Percentiles rank a stretch among this genome's conserved stretches.
phyloP scores from a whole-genome alignment of 2,113 vertebrate species.

The Edolisoma coerulescens region DNA sequence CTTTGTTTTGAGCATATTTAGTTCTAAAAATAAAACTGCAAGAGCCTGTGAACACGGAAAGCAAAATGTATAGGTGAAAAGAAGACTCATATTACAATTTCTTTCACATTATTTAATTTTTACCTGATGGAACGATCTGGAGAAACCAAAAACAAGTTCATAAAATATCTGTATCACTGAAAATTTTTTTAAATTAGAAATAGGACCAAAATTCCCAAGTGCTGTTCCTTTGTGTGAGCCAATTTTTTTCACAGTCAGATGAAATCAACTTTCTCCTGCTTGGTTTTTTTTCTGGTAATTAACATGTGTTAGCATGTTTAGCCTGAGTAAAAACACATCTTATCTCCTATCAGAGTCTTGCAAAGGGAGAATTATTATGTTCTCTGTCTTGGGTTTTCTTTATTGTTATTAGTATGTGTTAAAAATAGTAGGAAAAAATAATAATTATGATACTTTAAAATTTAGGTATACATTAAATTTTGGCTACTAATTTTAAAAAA shows the following conservation, averaged over 20 bases:
- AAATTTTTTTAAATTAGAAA: background rate
- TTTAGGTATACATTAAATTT: background rate
- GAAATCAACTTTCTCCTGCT: background rate
- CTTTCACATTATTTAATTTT: background rate
- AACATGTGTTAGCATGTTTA: background rate
- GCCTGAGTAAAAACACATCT: accelerated
- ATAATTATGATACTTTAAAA: background rate
- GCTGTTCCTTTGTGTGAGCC: background rate
- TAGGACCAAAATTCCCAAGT: accelerated
- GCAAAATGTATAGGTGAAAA: background rate
- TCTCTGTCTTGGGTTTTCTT: background rate
- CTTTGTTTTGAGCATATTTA: background rate
- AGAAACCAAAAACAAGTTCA: background rate
- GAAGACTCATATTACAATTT: background rate
- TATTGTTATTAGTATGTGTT: background rate
- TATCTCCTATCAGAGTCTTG: background rate
- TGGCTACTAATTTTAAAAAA: background rate
- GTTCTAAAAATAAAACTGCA: background rate
- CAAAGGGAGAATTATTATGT: background rate
- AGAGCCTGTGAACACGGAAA: background rate
- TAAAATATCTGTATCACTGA: background rate
- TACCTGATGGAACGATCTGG: background rate
- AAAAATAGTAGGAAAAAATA: background rate
- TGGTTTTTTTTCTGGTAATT: background rate
- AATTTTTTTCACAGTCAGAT: background rate